Conservation (phyloP, 2,888 invertebrate species). For the Polydrusus pterygomalis region DNA sequence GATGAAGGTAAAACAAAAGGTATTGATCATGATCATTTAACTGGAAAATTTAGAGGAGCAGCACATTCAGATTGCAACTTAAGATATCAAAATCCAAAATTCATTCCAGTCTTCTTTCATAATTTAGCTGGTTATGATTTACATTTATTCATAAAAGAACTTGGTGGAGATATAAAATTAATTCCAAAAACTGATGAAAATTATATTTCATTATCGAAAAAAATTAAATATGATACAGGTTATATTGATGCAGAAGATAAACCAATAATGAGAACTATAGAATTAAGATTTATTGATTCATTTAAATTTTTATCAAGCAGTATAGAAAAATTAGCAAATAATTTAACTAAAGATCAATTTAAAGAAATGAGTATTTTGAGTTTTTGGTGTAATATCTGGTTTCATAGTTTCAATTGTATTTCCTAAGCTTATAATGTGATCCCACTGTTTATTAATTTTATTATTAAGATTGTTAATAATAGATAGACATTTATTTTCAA, state of each 20-base stretch:
- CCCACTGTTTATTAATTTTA: no score
- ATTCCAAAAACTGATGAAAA: neutral
- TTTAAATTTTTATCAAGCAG: neutral
- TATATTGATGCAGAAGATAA: neutral
- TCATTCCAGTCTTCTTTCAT: neutral
- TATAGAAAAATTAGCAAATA: slow-evolving; percentile 6
- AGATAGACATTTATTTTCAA: no score
- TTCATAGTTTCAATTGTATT: no score
- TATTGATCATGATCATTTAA: neutral
- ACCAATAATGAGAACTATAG: slow-evolving; percentile 1
- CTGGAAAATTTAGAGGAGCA: neutral
- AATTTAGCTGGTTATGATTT: neutral
- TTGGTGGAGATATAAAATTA: neutral
- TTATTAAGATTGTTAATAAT: no score
- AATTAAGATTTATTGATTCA: slow-evolving; percentile 4
- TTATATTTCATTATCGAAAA: slow-evolving; percentile 3
- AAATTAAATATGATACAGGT: slow-evolving; percentile 1
- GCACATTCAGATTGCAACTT: neutral
- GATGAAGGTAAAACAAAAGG: neutral
- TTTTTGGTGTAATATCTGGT: no score
- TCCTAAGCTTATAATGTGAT: no score
- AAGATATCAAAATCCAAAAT: slow-evolving; percentile 5
- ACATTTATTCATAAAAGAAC: slow-evolving; percentile 2
- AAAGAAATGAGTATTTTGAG: neutral
- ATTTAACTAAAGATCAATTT: slow-evolving; percentile 3